Conservation (phyloP, 2,797 vertebrate species). For the Sarcoramphus papa region DNA sequence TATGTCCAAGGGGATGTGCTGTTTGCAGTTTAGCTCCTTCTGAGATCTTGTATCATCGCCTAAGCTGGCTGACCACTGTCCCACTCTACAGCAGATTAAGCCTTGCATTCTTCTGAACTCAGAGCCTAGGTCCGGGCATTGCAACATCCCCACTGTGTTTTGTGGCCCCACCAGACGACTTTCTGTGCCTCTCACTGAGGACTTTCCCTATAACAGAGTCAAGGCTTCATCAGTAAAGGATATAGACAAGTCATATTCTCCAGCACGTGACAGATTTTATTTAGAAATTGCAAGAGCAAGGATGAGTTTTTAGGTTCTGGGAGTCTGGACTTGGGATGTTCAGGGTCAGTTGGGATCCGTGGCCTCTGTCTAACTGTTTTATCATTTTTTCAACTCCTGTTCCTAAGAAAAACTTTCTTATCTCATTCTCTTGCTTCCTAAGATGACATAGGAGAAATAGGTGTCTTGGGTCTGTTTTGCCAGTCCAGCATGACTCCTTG, state of each 20-base stretch:
- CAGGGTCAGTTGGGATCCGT: background rate
- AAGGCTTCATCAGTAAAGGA: background rate
- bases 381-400: background rate
- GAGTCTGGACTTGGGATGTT: background rate
- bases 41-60: background rate
- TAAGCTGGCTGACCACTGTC: background rate
- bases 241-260: background rate
- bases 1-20: rapidly evolving
- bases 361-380: background rate
- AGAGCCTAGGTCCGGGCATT: background rate
- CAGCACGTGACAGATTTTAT: background rate
- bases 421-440: background rate
- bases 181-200: background rate
- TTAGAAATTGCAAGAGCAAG: background rate
- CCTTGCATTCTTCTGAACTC: background rate
- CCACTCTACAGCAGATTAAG: background rate
- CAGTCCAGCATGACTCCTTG: background rate
- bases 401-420: background rate
- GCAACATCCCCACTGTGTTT: background rate
- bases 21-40: background rate
- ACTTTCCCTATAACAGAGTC: background rate
- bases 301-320: background rate
- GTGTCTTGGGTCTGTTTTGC: background rate
- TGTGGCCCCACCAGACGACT: background rate
- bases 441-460: background rate